A percentile compares a stretch with the other conserved stretches of the same genome.
phyloP scores from a whole-genome alignment of 2,113 vertebrate genomes.

The Nymphicus hollandicus region DNA sequence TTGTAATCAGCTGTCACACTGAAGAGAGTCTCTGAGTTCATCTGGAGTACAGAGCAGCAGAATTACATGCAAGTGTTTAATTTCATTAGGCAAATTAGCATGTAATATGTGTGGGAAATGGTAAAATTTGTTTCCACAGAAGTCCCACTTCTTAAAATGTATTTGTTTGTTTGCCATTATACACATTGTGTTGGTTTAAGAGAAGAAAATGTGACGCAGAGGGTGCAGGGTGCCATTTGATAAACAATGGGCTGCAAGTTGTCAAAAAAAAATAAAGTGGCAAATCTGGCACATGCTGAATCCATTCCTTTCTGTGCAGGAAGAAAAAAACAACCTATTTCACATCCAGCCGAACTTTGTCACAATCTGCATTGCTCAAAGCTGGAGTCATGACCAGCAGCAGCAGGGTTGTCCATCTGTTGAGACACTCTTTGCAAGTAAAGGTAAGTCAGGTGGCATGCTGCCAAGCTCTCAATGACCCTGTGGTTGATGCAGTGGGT shows the following conservation, averaged over 20 bases:
- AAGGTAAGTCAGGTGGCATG: not conserved
- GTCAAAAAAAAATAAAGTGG: not conserved
- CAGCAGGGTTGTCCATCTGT: not conserved
- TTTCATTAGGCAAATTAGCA: not conserved
- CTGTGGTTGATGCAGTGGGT: not conserved
- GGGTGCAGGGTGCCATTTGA: slow-evolving; percentile 2
- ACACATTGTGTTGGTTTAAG: not conserved
- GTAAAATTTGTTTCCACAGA: not conserved
- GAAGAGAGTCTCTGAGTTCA: not conserved
- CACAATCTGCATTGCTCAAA: not conserved
- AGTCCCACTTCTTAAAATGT: not conserved
- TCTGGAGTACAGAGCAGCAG: not conserved
- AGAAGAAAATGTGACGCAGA: not conserved
- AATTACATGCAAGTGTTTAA: not conserved
- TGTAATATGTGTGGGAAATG: not conserved
- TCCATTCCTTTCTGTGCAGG: slow-evolving; percentile 35
- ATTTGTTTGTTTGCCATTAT: not conserved
- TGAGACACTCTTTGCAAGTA: not conserved
- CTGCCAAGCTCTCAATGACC: not conserved
- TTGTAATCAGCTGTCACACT: not conserved
- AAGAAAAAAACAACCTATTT: slow-evolving; percentile 33
- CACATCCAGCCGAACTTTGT: not conserved
- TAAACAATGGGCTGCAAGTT: slow-evolving; percentile 25
- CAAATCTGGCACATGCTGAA: slow-evolving; percentile 8
- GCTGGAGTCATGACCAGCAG: not conserved